phyloP scores from a whole-genome alignment of 2,113 vertebrate genomes.

The Scytalopus superciliaris region DNA sequence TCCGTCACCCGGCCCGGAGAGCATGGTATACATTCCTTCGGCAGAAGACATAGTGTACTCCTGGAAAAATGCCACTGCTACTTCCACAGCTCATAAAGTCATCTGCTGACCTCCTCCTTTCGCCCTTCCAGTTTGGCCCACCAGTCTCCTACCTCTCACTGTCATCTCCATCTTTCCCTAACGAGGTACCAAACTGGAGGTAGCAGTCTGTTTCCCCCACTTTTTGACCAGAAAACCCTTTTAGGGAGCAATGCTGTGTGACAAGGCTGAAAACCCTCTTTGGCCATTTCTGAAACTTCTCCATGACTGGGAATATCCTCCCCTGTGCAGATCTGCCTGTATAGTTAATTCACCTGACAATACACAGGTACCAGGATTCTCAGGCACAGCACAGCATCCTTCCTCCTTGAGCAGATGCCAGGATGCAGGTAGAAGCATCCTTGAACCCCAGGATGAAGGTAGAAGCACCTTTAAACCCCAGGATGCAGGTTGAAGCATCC shows the following conservation, averaged over 20 bases:
- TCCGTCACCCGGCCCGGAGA: not conserved
- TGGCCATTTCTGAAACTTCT: not conserved
- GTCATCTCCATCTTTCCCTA: fast-evolving
- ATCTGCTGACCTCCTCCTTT: not conserved
- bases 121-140: not conserved
- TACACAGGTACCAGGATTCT: fast-evolving
- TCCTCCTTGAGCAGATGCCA: not conserved
- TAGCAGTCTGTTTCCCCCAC: fast-evolving
- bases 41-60: not conserved
- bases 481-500: not conserved
- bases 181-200: fast-evolving
- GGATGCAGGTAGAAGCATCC: not conserved
- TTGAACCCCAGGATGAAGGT: not conserved
- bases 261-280: not conserved
- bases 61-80: not conserved
- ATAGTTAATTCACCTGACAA: not conserved
- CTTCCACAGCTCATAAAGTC: constrained; percentile 41
- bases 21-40: not conserved
- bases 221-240: not conserved
- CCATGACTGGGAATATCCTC: not conserved
- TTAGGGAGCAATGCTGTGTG: fast-evolving
- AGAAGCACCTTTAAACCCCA: not conserved
- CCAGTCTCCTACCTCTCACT: fast-evolving
- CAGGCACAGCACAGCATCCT: not conserved
- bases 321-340: fast-evolving